Base-by-base conservation (phyloP, 2,113 vertebrate genomes). In the Oreochromis aureus region DNA sequence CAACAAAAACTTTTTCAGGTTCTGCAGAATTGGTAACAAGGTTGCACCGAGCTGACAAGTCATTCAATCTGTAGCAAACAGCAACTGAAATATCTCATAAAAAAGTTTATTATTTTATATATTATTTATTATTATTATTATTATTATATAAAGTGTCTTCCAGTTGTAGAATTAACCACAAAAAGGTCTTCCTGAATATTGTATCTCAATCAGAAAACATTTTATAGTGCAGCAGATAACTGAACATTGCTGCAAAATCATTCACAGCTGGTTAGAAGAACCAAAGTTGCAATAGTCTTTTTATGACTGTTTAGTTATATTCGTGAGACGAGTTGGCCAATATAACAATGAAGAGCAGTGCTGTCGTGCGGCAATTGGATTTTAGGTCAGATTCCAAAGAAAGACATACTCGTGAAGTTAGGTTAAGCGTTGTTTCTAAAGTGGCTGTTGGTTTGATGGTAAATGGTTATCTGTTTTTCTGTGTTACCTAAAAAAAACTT, bases 281-380 rank as follows among this genome's bases (percentile, higher is more conserved):
- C 36, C 19, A 69, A 69, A 24, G n/a, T 69, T 69, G 11, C 19
- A 22, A 69, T 24, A 22, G 4, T 41, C 63, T 44, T 44, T 71
- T 44, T 16, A 71, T 71, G 66, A 44, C 44, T 71, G 36, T n/a
- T 71, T 44, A 71, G 12, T 71, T 71, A 39, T 69, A 24, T 69
- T 71, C 0, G 5, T 71, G 16, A 24, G 7, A 10, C 0, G 0
- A 71, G 66, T 71, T 24, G 12, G 36, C 39, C n/a, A 71, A 24
- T 71, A 71, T 44, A 71, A 44, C 66, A 24, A 71, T 71, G 36
- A 41, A 44, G 5, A 7, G 2, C 66, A 44, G 66, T 4, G 7
- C 66, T 44, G n/a, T 71, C 0, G 1, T 71, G 66, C 1, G 0
- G 39, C 0, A 44, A 24, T 11, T 41, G 12, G 36, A 44, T 71